phyloP scores from a whole-genome alignment of 2,888 invertebrate species.

The Trilocha varians region DNA sequence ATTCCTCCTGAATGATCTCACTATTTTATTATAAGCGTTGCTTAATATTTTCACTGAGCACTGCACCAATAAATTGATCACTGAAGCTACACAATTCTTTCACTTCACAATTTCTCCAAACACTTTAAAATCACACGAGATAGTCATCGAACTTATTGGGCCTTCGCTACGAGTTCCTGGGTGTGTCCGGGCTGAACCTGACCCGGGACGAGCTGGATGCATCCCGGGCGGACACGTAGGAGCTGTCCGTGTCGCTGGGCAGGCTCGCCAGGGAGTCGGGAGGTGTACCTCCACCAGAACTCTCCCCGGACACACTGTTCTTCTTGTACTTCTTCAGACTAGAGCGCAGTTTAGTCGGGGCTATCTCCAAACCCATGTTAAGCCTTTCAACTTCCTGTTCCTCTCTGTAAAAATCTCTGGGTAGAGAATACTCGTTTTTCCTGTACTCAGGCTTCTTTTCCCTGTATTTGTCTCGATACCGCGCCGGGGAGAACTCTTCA shows the following conservation, averaged over 20 bases:
- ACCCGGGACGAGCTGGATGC: conserved; percentile 81
- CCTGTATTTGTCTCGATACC: conserved; percentile 37
- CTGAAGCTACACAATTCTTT: no score
- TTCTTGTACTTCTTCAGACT: conserved; percentile 83
- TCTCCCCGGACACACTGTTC: conserved; percentile 66
- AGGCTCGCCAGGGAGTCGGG: conserved; percentile 89
- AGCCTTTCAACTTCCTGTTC: conserved; percentile 58
- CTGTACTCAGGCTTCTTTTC: conserved; percentile 53
- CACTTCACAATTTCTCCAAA: no score
- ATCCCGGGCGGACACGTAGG: conserved; percentile 89
- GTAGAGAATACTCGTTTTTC: conserved; percentile 47
- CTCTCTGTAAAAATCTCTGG: conserved; percentile 51
- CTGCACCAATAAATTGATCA: no score
- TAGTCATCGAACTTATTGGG: conserved; percentile 64
- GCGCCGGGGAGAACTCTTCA: conserved; percentile 61
- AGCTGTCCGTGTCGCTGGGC: conserved; percentile 87
- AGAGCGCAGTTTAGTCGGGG: conserved; percentile 80
- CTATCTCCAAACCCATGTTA: conserved; percentile 77
- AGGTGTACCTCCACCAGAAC: conserved; percentile 80
- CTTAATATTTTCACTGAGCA: no score
- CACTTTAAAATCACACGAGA: conserved; percentile 51
- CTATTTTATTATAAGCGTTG: no score
- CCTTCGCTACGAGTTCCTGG: conserved; percentile 64
- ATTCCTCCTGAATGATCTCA: no score
- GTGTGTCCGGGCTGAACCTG: conserved; percentile 83